Conservation (phyloP, 2,113 vertebrate genomes). For the Aphelocoma coerulescens region DNA sequence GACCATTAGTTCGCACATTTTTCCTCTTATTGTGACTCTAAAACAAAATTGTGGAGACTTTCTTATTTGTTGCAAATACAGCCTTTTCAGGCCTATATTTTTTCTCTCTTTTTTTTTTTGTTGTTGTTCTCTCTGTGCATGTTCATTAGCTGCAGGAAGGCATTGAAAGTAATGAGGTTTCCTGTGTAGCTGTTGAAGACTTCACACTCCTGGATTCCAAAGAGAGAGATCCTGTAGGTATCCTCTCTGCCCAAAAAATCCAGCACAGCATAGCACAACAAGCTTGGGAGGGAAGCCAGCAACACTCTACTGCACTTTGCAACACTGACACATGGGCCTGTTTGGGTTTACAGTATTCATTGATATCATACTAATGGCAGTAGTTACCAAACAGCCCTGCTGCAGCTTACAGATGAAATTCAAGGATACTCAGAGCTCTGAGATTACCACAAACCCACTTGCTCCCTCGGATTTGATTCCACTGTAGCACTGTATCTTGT, state of each 20-base stretch:
- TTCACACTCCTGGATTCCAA: not conserved
- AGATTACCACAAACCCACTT: not conserved
- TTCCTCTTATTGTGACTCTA: not conserved
- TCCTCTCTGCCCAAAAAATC: not conserved
- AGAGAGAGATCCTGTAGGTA: not conserved
- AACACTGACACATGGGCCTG: not conserved
- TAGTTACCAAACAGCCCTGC: not conserved
- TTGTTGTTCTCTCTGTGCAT: fast-evolving
- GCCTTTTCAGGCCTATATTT: not conserved
- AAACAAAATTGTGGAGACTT: not conserved
- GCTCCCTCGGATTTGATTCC: not conserved
- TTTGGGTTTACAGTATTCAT: not conserved
- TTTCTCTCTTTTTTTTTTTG: not conserved
- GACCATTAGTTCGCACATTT: fast-evolving
- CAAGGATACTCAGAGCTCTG: not conserved
- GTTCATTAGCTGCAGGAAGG: not conserved
- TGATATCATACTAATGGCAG: not conserved
- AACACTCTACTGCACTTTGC: not conserved
- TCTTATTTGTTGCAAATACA: not conserved
- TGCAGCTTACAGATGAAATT: not conserved
- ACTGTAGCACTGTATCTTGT: not conserved
- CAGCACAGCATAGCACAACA: not conserved
- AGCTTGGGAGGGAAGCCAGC: not conserved
- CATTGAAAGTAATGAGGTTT: not conserved
- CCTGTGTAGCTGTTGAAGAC: not conserved